A percentile compares a stretch with the other conserved stretches of the same genome.
phyloP scores from a whole-genome alignment of 2,797 vertebrate genomes.

The Paguma larvata region DNA sequence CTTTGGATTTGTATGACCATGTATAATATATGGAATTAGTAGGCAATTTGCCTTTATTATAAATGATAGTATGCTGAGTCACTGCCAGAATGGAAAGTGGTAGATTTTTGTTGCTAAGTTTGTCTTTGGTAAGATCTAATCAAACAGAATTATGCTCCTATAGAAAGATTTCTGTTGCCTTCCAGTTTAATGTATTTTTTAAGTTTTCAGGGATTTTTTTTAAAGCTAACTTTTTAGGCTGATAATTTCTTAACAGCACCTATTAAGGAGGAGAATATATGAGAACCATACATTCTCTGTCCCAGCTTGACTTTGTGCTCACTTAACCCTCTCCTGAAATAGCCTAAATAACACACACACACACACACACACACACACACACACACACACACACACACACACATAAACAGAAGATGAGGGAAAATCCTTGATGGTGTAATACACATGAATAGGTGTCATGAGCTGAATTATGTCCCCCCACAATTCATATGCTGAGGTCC shows the following conservation, averaged over 20 bases:
- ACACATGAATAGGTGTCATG: not conserved
- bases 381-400: not conserved
- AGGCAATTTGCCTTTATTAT: not conserved
- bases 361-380: not conserved
- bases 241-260: conserved; percentile 3
- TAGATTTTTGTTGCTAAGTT: conserved; percentile 30
- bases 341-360: not conserved
- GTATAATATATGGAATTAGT: not conserved
- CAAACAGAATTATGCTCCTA: conserved; percentile 6
- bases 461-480: not conserved
- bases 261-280: not conserved
- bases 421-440: not conserved
- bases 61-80: not conserved
- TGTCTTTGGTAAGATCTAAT: conserved; percentile 26
- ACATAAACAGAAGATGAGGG: not conserved
- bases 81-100: conserved; percentile 9
- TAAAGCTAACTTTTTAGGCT: not conserved
- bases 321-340: not conserved
- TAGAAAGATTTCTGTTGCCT: conserved; percentile 4
- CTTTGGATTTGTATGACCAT: not conserved
- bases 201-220: conserved; percentile 9
- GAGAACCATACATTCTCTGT: not conserved
- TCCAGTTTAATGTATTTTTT: not conserved
- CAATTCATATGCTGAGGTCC: not conserved
- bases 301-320: not conserved